These are phyloP conservation scores for Scomber colias DNA, from an alignment of 2,113 vertebrate species.

Conservation along the genomic window DNA sequence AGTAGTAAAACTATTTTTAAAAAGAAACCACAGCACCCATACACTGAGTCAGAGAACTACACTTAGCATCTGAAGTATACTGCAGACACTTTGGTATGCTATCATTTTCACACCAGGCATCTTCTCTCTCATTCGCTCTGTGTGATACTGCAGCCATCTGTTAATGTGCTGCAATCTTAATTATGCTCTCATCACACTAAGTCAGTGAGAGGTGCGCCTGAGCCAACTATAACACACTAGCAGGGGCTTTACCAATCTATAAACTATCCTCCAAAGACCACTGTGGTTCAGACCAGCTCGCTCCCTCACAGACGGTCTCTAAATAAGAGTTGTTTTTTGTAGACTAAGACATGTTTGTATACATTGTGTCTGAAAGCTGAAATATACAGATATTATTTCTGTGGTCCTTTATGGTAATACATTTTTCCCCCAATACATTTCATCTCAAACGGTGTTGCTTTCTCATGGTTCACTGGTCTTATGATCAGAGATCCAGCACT, in stretches of 20 bases:
- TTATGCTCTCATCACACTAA: constrained; percentile 75
- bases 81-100: neutral
- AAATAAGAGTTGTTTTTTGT: constrained; percentile 13
- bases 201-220: constrained; percentile 59
- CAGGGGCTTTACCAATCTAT: constrained; percentile 63
- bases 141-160: constrained; percentile 54
- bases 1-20: neutral
- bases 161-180: constrained; percentile 73
- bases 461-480: constrained; percentile 5
- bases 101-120: constrained; percentile 2
- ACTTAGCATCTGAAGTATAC: neutral
- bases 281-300: constrained; percentile 21
- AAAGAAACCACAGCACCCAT: neutral
- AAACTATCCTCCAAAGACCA: constrained; percentile 29
- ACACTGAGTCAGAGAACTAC: neutral
- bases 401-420: neutral
- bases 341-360: constrained; percentile 10
- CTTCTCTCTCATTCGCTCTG: constrained; percentile 16
- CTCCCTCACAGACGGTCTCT: constrained; percentile 18
- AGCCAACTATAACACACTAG: constrained; percentile 49
- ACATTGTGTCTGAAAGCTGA: constrained; percentile 12
- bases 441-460: neutral
- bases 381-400: neutral
- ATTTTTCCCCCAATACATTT: neutral
- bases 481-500: neutral